A percentile compares a stretch with the other conserved stretches of the same genome.
phyloP scores from a whole-genome alignment of 2,888 invertebrate species.

The Thereva nobilitata region DNA sequence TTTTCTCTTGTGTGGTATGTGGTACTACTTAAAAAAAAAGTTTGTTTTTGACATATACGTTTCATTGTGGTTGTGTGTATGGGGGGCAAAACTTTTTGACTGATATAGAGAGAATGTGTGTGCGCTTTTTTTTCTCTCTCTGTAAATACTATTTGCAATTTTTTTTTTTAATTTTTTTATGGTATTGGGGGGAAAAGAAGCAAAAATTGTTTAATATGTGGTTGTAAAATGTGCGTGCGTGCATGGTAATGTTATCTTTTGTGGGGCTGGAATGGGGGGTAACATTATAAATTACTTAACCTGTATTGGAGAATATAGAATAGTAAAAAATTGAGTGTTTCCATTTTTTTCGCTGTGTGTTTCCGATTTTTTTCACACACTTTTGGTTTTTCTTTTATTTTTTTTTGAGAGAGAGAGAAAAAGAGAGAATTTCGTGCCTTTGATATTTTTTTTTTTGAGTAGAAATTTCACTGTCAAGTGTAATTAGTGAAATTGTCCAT shows the following conservation, averaged over 20 bases:
- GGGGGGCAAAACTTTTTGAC: conserved; percentile 19
- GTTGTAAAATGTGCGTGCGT: conserved; percentile 23
- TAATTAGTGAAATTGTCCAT: conserved; percentile 1
- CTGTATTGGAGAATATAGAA: too few species aligned
- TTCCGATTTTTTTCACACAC: conserved; percentile 6
- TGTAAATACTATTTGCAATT: too few species aligned
- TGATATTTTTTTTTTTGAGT: conserved; percentile 8
- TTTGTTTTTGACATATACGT: conserved; percentile 30
- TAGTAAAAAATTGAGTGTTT: too few species aligned
- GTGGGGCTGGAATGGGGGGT: too few species aligned
- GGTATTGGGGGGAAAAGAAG: background rate
- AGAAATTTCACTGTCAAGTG: conserved; percentile 20
- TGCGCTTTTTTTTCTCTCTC: too few species aligned
- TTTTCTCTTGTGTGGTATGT: conserved; percentile 8
- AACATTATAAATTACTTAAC: too few species aligned
- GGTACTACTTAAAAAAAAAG: too few species aligned
- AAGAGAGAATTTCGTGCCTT: too few species aligned
- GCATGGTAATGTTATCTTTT: conserved; percentile 12
- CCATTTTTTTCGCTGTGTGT: too few species aligned
- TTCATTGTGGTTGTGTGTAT: conserved; percentile 16
- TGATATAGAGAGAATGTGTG: too few species aligned
- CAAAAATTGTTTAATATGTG: conserved; percentile 14
- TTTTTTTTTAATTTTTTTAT: too few species aligned
- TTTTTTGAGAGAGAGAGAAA: background rate
- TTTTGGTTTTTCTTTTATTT: conserved; percentile 1